These are phyloP conservation scores for Athripsodes cinereus DNA, from an alignment of 2,888 invertebrate genomes.

Conservation along the genomic window DNA sequence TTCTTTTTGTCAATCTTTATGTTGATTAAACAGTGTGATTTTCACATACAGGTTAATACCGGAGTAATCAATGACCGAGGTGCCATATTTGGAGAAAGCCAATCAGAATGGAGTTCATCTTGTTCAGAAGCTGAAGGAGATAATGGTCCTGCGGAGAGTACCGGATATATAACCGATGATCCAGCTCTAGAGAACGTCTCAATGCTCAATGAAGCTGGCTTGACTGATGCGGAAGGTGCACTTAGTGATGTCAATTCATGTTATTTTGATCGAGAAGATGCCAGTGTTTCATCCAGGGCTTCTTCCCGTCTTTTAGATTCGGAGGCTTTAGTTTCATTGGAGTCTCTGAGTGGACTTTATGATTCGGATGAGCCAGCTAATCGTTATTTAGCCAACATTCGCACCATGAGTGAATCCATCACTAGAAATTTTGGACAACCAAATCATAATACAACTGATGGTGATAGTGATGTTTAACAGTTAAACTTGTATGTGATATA, in stretches of 20 bases:
- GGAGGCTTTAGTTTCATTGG: conserved; percentile 68
- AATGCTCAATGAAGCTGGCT: conserved; percentile 77
- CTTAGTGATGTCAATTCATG: conserved; percentile 82
- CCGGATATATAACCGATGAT: conserved; percentile 83
- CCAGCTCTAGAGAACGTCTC: conserved; percentile 81
- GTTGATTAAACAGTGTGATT: not conserved
- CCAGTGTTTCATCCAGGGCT: conserved; percentile 76
- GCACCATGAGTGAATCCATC: conserved; percentile 70
- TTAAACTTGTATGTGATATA: not conserved
- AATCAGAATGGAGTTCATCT: conserved; percentile 73
- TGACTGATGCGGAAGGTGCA: conserved; percentile 84
- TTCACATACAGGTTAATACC: conserved; percentile 8
- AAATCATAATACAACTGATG: conserved; percentile 56
- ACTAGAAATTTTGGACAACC: conserved; percentile 71
- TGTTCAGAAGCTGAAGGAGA: conserved; percentile 52
- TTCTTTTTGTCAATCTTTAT: not conserved
- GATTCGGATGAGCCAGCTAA: conserved; percentile 62
- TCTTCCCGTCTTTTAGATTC: conserved; percentile 76
- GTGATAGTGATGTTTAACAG: conserved; percentile 51
- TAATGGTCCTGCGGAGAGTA: conserved; percentile 57
- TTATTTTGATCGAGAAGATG: conserved; percentile 67
- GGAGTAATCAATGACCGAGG: conserved; percentile 18
- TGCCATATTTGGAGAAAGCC: conserved; percentile 56
- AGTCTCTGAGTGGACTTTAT: conserved; percentile 78
- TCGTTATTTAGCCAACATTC: conserved; percentile 65